These are phyloP conservation scores for Axis porcinus DNA, from an alignment of 2,113 vertebrate species.

Conservation along the genomic window DNA sequence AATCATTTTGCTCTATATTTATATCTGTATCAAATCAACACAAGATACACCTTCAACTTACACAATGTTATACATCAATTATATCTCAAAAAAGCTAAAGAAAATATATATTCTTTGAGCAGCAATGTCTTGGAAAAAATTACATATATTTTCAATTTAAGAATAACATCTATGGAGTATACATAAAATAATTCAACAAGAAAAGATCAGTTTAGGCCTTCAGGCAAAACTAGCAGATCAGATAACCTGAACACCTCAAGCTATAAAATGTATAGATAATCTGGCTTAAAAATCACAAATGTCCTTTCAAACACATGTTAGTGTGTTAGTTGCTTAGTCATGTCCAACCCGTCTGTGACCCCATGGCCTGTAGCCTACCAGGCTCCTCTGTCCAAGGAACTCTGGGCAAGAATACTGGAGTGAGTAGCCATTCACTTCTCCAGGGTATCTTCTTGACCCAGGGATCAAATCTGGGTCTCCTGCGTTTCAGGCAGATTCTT, in stretches of 20 bases:
- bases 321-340: neutral
- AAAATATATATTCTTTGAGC: neutral
- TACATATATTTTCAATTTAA: neutral
- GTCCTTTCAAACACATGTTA: neutral
- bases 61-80: neutral
- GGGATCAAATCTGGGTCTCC: neutral
- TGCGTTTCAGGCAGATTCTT: neutral
- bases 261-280: neutral
- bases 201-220: neutral
- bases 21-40: neutral
- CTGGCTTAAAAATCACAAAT: neutral
- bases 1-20: neutral
- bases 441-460: neutral
- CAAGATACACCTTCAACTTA: neutral
- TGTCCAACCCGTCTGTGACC: neutral
- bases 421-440: neutral
- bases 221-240: neutral
- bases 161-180: neutral
- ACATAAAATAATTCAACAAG: neutral
- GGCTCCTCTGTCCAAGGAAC: neutral
- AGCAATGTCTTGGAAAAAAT: neutral
- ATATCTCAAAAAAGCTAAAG: neutral
- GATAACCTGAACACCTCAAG: neutral
- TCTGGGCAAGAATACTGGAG: neutral
- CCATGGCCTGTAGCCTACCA: neutral